phyloP scores from a whole-genome alignment of 2,113 vertebrate species.

The Caretta caretta region DNA sequence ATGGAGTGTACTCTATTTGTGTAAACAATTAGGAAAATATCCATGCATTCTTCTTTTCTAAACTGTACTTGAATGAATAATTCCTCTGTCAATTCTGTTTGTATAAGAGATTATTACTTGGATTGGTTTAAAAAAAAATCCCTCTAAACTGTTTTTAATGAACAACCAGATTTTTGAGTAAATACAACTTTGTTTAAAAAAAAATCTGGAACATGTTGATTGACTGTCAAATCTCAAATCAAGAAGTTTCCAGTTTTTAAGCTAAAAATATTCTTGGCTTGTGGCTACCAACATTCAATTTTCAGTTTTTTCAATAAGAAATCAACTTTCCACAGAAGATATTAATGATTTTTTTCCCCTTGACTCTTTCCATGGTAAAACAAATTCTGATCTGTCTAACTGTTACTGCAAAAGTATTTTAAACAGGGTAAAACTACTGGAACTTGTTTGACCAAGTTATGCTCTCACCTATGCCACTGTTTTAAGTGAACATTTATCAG shows the following conservation, averaged over 20 bases:
- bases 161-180: background rate
- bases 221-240: too few species aligned
- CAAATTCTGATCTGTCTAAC: too few species aligned
- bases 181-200: background rate
- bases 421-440: background rate
- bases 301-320: too few species aligned
- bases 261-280: too few species aligned
- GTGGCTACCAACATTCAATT: too few species aligned
- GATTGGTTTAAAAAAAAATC: background rate
- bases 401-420: background rate
- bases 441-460: background rate
- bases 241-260: too few species aligned
- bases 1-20: background rate
- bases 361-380: too few species aligned
- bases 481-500: background rate
- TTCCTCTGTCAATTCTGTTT: background rate
- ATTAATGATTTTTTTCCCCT: too few species aligned
- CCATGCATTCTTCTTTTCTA: background rate
- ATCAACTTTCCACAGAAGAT: too few species aligned
- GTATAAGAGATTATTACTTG: too few species aligned
- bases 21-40: background rate
- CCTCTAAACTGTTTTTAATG: background rate
- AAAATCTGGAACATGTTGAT: background rate
- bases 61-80: background rate
- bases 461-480: background rate